A percentile compares a stretch with the other conserved stretches of the same genome.
Evolutionary conservation across 2,888 invertebrate species (phyloP).

Genomic region (Campoplex capitator): DNA sequence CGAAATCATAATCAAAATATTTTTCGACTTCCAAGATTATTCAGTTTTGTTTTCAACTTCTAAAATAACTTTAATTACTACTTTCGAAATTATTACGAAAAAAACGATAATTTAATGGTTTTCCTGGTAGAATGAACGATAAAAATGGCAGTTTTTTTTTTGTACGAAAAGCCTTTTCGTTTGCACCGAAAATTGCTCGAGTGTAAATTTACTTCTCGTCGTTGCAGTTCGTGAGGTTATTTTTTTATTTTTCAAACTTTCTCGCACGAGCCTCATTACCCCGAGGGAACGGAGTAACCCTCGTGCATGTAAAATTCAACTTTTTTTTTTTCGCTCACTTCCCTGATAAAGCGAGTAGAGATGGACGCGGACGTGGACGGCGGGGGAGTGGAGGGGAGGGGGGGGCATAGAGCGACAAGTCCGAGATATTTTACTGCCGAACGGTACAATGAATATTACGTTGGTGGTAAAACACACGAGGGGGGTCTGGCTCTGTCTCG

Average conservation of each 20-base stretch:
- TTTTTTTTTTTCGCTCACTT: neutral
- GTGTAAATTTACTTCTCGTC: neutral
- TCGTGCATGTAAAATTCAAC: neutral
- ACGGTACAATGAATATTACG: constrained; percentile 10
- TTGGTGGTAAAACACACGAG: constrained; percentile 28
- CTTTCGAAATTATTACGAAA: too few species aligned
- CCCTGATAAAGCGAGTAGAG: neutral
- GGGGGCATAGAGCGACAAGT: neutral
- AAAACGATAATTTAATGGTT: neutral
- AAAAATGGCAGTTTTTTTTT: too few species aligned
- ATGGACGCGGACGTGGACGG: neutral
- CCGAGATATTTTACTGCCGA: neutral
- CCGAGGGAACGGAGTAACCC: neutral
- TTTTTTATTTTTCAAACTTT: neutral
- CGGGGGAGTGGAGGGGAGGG: neutral
- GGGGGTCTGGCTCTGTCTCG: constrained; percentile 8
- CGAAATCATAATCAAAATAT: too few species aligned
- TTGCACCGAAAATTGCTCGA: neutral
- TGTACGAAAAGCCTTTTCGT: neutral
- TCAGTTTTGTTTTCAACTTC: too few species aligned
- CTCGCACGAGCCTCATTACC: neutral
- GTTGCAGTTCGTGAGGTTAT: neutral
- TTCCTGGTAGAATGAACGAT: neutral
- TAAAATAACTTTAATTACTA: too few species aligned
- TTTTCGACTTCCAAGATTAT: too few species aligned